A percentile compares a stretch with the other conserved stretches of the same genome.
Evolutionary conservation across 2,113 vertebrate genomes (phyloP).

Genomic region (Cyanoliseus patagonus): DNA sequence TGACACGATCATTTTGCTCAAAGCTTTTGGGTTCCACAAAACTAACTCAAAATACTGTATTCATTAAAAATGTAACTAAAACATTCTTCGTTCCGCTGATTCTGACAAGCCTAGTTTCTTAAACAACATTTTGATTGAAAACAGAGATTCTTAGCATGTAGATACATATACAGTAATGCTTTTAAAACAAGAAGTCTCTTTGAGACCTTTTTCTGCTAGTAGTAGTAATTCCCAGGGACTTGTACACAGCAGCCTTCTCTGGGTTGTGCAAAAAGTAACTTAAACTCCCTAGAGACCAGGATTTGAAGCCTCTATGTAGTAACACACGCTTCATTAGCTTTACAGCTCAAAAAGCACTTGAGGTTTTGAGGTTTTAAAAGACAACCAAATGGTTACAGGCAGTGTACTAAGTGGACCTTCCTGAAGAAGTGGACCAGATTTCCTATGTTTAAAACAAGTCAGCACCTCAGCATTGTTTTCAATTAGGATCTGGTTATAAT

Average conservation of each 20-base stretch:
- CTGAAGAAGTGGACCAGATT: neutral
- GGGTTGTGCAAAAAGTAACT: neutral
- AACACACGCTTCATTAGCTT: neutral
- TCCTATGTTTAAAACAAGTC: neutral
- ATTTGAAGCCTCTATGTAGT: neutral
- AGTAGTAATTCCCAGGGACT: neutral
- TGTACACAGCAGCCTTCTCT: neutral
- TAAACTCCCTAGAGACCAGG: neutral
- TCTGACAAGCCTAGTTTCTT: neutral
- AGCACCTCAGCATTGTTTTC: neutral
- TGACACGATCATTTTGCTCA: neutral
- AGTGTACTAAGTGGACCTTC: neutral
- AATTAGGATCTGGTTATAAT: neutral
- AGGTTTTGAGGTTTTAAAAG: neutral
- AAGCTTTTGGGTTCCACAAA: neutral
- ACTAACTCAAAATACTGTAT: neutral
- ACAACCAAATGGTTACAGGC: neutral
- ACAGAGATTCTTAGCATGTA: neutral
- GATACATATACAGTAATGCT: neutral
- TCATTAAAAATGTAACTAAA: neutral
- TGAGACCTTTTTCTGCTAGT: neutral
- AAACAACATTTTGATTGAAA: neutral
- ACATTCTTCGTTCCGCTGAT: neutral
- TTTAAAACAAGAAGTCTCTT: neutral
- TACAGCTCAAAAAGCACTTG: neutral